Conservation (phyloP, 1,140 invertebrate species). For the Meteorus sp. region DNA sequence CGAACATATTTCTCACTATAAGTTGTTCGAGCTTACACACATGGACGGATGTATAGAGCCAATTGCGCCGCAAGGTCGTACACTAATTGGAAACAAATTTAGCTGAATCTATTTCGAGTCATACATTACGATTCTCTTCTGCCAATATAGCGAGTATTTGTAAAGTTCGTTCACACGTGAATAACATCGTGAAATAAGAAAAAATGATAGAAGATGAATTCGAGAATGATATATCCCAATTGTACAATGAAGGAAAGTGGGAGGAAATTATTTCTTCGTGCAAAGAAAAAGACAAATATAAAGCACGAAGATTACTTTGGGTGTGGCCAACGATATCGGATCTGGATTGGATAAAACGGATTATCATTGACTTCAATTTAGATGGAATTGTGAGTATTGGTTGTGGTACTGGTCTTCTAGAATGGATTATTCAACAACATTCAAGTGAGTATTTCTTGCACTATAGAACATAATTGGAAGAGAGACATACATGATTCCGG, state of each 20-base stretch:
- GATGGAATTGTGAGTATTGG: conserved; percentile 59
- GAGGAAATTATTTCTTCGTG: conserved; percentile 37
- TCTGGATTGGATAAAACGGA: conserved; percentile 52
- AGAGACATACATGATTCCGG: too few species aligned
- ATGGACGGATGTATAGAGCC: conserved; percentile 7
- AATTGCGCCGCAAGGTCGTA: conserved; percentile 5
- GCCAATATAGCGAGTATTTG: conserved; percentile 1
- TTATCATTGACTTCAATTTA: conserved; percentile 38
- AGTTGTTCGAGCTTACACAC: background rate
- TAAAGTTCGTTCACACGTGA: background rate
- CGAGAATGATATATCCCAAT: conserved; percentile 35
- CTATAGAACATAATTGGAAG: background rate
- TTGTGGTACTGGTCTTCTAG: conserved; percentile 63
- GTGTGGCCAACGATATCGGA: conserved; percentile 60
- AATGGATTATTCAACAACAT: conserved; percentile 60
- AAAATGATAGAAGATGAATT: conserved; percentile 30
- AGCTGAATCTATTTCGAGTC: conserved; percentile 14
- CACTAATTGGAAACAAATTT: conserved; percentile 3
- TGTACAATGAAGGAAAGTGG: conserved; percentile 41
- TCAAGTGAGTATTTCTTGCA: conserved; percentile 46
- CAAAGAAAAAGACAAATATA: conserved; percentile 25
- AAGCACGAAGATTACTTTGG: conserved; percentile 61
- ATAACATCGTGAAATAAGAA: background rate
- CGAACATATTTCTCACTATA: background rate
- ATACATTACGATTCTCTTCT: conserved; percentile 11